Evolutionary conservation across 2,797 vertebrate species (phyloP), one percentile per base, ranked within the genome.

Genomic region (Lycodopsis pacificus): DNA sequence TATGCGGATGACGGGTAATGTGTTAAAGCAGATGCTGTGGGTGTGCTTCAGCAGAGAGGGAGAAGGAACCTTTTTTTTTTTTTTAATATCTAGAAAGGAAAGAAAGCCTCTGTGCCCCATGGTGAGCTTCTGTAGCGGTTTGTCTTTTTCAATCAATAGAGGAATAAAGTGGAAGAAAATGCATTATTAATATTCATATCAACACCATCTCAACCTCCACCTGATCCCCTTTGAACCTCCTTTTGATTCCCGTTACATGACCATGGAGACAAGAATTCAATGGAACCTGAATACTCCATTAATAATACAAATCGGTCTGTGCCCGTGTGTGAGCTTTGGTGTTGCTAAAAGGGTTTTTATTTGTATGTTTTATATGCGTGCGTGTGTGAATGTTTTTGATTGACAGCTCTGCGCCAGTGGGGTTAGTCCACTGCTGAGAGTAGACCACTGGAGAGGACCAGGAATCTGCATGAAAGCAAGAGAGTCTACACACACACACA

Each of bases 361-460:
- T 34, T 32, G 7, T 34, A 34, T 34, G 7, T 32, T 32, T 34
- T 34, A 7, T 34, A 34, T 56, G 40, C 74, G 61, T 65, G 69
- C 66, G 38, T 49, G 25, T 56, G 11, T 38, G 14, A 30, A 30
- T 76, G 71, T 38, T 68, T 71, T 72, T 91, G 91, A 92, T 75
- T 89, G 91, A 80, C 92, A 91, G 87, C 86, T 83, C 81, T 76
- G 83, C 12, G 67, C 84, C 58, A 5, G 58, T 63, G 80, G 81
- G 83, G 84, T 77, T 88, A 51, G 79, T 86, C 81, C 77, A 88
- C 84, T 58, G 81, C 86, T 86, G 84, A 46, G 85, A 77, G 70
- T 30, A 75, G 74, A 82, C 72, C 79, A 72, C 51, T 74, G 76
- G 79, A 89, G 59, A 71, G 58, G 44, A 86, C 70, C 49, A 79